phyloP scores from a whole-genome alignment of 2,797 vertebrate species.

The Phoxinus dragarum region DNA sequence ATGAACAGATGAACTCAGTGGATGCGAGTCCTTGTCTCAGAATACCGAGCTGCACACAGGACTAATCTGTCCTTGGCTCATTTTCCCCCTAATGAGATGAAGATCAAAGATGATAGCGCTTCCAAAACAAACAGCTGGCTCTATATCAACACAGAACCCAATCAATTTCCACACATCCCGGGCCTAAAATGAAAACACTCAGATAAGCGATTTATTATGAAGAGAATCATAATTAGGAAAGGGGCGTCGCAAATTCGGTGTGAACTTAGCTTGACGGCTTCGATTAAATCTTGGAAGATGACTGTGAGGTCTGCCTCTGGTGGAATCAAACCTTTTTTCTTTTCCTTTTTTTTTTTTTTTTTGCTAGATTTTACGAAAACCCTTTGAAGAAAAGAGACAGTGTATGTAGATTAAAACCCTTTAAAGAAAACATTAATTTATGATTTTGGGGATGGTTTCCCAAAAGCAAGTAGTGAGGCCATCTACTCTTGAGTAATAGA shows the following conservation, averaged over 20 bases:
- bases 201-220: conserved; percentile 64
- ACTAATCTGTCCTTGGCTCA: conserved; percentile 42
- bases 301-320: conserved; percentile 31
- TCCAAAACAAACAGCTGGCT: conserved; percentile 64
- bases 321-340: background rate
- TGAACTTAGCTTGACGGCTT: conserved; percentile 41
- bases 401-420: background rate
- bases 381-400: background rate
- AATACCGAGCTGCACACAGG: conserved; percentile 6
- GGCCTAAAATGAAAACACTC: conserved; percentile 57
- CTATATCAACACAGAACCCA: conserved; percentile 47
- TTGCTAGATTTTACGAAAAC: background rate
- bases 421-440: background rate
- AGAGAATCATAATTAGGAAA: conserved; percentile 55
- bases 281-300: conserved; percentile 19
- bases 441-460: background rate
- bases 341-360: background rate
- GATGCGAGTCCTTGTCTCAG: conserved; percentile 6
- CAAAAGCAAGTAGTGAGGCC: background rate
- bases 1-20: conserved; percentile 9
- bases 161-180: conserved; percentile 57
- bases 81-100: conserved; percentile 63
- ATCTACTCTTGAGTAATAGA: background rate
- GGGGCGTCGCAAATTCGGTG: conserved; percentile 15
- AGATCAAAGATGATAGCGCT: conserved; percentile 59